Evolutionary conservation across 1,140 invertebrate genomes (phyloP).

Genomic region (Bursaphelenchus mucronatus): DNA sequence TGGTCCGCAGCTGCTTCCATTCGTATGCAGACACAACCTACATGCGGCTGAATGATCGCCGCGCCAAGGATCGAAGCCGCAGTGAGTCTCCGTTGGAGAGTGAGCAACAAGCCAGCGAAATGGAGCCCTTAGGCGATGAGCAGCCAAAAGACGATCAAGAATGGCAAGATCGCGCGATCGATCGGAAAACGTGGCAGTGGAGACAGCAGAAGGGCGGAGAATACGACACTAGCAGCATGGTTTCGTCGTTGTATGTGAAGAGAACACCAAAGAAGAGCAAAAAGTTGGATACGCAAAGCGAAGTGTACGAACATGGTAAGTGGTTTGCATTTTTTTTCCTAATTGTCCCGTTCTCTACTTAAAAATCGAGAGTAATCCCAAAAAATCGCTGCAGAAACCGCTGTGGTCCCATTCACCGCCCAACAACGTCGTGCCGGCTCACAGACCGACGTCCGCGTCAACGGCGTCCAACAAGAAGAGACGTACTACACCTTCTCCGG

Average conservation of each 20-base stretch:
- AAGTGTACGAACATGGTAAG: slow-evolving; percentile 26
- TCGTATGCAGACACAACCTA: slow-evolving; percentile 58
- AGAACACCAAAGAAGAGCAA: slow-evolving; percentile 27
- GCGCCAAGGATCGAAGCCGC: slow-evolving; percentile 23
- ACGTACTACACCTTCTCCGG: no score
- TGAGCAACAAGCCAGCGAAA: slow-evolving; percentile 9
- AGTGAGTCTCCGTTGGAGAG: slow-evolving; percentile 24
- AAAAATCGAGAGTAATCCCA: not conserved
- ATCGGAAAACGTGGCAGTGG: slow-evolving; percentile 55
- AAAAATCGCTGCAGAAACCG: not conserved
- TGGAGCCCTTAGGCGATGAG: slow-evolving; percentile 21
- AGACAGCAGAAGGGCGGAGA: slow-evolving; percentile 55
- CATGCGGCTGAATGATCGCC: slow-evolving; percentile 55
- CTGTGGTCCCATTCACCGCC: slow-evolving; percentile 4
- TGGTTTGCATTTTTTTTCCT: not conserved
- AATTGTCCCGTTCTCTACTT: no score
- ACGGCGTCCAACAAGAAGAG: no score
- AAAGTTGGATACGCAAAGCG: slow-evolving; percentile 27
- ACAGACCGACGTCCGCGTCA: not conserved
- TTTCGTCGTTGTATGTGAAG: slow-evolving; percentile 33
- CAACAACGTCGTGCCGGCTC: no score
- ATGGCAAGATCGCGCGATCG: slow-evolving; percentile 55
- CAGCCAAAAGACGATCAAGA: slow-evolving; percentile 42
- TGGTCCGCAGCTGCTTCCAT: slow-evolving; percentile 59
- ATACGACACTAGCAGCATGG: slow-evolving; percentile 49